Evolutionary conservation across 2,797 vertebrate genomes (phyloP), one percentile per base, ranked within the genome.

Genomic region (Artibeus lituratus): DNA sequence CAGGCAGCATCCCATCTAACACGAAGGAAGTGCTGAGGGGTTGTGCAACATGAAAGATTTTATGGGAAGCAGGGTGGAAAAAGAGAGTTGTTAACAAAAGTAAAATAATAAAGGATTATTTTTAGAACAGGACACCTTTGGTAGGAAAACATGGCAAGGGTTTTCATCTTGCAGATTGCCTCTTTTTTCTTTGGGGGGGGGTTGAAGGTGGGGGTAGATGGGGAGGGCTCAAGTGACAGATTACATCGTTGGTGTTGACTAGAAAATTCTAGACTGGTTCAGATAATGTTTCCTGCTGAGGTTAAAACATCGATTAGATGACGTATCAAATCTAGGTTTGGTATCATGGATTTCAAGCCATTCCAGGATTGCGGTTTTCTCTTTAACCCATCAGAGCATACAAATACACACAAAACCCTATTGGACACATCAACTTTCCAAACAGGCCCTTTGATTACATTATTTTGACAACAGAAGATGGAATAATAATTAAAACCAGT

Each of bases 401-500:
- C 65, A 90, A 93, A 42, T 42, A 95, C n/a, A 55, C 65, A 90
- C 91, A 42, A 22, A 51, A 32, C 47, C 42, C 74, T 84, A 57
- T n/a, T 57, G 55, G 49, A 39, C 24, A 55, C 7, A 65, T 86
- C 18, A 81, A 4, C 19, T 49, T 94, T 95, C 81, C 47, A 19
- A 80, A 91, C 69, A 93, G 92, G 3, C 29, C 26, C 35, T 44
- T 11, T 35, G 69, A 19, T 92, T 92, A 76, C 0, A 8, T 86
- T 91, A 29, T 86, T 69, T 44, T 77, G 6, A 91, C 84, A 53
- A 94, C 7, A 94, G 59, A 96, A 94, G 53, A 35, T 85, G 9
- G 29, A 93, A 90, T 96, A 95, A 97, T 55, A 90, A 78, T 95
- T 70, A 94, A 96, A 94, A 95, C 44, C 81, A 44, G 83, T 78